Evolutionary conservation across 2,113 vertebrate species (phyloP).

Genomic region (Ivindomyrus marchei): DNA sequence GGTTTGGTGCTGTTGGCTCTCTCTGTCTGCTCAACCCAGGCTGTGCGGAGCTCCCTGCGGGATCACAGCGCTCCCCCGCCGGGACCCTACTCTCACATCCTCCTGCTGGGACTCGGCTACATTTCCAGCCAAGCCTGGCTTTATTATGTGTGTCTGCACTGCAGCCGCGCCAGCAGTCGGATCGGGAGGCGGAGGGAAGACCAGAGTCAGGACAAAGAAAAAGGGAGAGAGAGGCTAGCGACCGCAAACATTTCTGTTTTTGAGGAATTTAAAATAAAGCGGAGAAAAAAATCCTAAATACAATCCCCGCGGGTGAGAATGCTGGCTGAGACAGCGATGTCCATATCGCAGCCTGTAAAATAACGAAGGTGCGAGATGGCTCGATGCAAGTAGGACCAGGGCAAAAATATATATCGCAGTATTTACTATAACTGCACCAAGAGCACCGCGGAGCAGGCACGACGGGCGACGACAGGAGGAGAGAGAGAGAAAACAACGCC

Average conservation of each 20-base stretch:
- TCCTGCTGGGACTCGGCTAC: conserved; percentile 99
- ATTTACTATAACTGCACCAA: conserved; percentile 50
- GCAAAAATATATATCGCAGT: conserved; percentile 34
- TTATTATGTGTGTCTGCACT: conserved; percentile 99
- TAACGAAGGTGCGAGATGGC: conserved; percentile 73
- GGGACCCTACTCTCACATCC: conserved; percentile 99
- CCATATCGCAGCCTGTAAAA: conserved; percentile 63
- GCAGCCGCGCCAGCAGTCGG: conserved; percentile 98
- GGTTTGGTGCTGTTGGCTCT: conserved; percentile 88
- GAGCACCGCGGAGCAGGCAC: conserved; percentile 26
- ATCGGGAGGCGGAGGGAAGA: conserved; percentile 86
- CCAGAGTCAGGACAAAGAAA: conserved; percentile 98
- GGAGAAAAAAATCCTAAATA: conserved; percentile 41
- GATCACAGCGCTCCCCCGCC: conserved; percentile 99
- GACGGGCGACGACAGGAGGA: conserved; percentile 19
- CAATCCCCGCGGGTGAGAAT: conserved; percentile 67
- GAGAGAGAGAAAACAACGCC: conserved; percentile 29
- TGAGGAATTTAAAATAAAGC: conserved; percentile 43
- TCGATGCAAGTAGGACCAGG: conserved; percentile 38
- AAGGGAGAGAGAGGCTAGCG: conserved; percentile 88
- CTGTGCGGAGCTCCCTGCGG: conserved; percentile 99
- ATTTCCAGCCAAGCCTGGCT: conserved; percentile 99
- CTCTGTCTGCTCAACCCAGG: conserved; percentile 78
- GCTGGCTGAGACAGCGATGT: conserved; percentile 58
- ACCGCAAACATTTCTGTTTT: conserved; percentile 52